Base-by-base conservation (phyloP, 2,797 vertebrate species). In the Leptoclinus maculatus region DNA sequence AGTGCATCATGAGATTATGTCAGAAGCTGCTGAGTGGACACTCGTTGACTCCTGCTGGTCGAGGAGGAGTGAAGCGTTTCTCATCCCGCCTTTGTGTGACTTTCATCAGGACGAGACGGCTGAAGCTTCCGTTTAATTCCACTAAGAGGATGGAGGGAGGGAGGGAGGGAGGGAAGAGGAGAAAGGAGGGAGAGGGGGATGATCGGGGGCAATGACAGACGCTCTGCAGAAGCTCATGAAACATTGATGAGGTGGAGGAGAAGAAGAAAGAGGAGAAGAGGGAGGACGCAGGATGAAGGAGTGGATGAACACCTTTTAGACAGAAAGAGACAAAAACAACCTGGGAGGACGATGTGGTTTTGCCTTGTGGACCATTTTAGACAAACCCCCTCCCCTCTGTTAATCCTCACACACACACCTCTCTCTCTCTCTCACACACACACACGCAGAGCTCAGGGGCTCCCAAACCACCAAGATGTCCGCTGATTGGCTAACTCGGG, bases 201-300 rank as follows among this genome's bases (percentile, higher is more conserved):
- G 58, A 51, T 57, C 16, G 47, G 72, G 69, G 36, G 36, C 54
- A 59, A n/a, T 64, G 74, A 83, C 86, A 90, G 90, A 87, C 72
- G 63, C 76, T 72, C 71, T 57, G 84, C 86, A 73, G 86, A 83
- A 80, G 62, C 88, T 89, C 85, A 88, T 94, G 84, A 93, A 94
- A 93, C 84, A 93, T 94, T 88, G 86, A 95, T 93, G 93, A 92
- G 79, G 71, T 7, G 32, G 65, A 57, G 27, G 74, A 90, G 75
- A 66, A 80, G 32, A n/a, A 73, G 77, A 38, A 70, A 59, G 32
- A 73, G 25, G 72, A 72, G 67, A 23, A 49, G 57, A 36, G 34
- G 71, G 71, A 45, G 43, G 23, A 64, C 1, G 11, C 23, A 51
- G 45, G 53, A 29, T 17, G 54, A 57, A 57, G 16, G 56, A 56